Evolutionary conservation across 2,888 invertebrate genomes (phyloP).

Genomic region (Ecliptopera silaceata): DNA sequence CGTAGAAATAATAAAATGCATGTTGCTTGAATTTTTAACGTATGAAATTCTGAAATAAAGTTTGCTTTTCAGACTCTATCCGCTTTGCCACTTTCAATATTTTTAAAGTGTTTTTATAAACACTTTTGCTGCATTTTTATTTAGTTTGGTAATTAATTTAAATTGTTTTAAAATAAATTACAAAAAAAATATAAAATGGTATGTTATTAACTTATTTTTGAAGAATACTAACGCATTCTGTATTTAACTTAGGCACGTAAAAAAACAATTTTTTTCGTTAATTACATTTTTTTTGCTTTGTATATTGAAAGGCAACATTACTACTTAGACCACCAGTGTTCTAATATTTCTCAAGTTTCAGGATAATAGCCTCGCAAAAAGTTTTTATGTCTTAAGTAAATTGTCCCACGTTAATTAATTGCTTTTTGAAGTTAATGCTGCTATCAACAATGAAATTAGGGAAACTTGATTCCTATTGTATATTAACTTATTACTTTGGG

Average conservation of each 20-base stretch:
- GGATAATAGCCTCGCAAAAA: conserved; percentile 1
- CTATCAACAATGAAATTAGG: conserved; percentile 14
- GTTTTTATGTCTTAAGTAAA: conserved; percentile 7
- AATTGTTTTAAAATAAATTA: no score
- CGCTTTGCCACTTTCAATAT: conserved; percentile 19
- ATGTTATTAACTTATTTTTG: no score
- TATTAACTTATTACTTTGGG: conserved; percentile 13
- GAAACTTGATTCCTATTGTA: conserved; percentile 19
- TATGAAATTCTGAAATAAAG: conserved; percentile 23
- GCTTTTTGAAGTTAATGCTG: conserved; percentile 13
- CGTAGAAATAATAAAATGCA: conserved; percentile 28
- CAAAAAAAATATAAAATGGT: no score
- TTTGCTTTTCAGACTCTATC: conserved; percentile 17
- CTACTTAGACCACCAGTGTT: no score
- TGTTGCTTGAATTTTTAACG: conserved; percentile 22
- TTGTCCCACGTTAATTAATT: conserved; percentile 14
- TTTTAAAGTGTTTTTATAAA: neutral
- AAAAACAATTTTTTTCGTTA: no score
- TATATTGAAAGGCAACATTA: no score
- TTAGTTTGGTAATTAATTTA: conserved; percentile 10
- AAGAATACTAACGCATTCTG: no score
- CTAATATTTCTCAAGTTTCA: neutral
- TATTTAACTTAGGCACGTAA: no score
- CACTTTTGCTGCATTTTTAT: conserved; percentile 2
- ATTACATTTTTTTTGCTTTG: no score